Evolutionary conservation across 2,888 invertebrate genomes (phyloP), one percentile per base, ranked within the genome.

Genomic region (Leptopilina drosophilae): DNA sequence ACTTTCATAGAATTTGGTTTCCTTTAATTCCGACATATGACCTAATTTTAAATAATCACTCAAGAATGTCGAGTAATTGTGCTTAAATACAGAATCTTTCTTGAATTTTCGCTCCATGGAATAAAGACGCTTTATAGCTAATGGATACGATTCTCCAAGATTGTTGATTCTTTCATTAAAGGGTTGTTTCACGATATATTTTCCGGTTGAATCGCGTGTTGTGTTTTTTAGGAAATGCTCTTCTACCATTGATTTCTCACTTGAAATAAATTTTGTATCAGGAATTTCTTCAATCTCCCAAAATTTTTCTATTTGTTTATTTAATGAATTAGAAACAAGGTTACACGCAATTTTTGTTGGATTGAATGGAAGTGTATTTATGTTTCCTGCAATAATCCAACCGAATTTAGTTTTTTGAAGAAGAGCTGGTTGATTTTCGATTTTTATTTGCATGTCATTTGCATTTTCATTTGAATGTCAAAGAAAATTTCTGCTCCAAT

Each of bases 271-370:
- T 11, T 12, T 67, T 12, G 14, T 0, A 1, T n/a, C 46, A 6
- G 59, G 12, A n/a, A 77, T 15, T 66, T 83, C 84, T 77, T 86
- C 84, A 53, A 84, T 77, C 76, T 82, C 79, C 84, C 83, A 85
- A 75, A 86, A 86, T 64, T 77, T 69, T 15, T 66, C 67, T 62
- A 83, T 40, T 11, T 78, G 49, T 33, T 66, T 7, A 5, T 78
- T 42, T 62, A n/a, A 62, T 0, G 62, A 7, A 62, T 7, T 5
- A 8, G 15, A 62, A 5, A 62, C 2, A 62, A 62, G 1, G 7
- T 62, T 62, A 20, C 20, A 62, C 8, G 20, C 20, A 5, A 62
- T 62, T 62, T 20, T 20, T 3, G 5, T 62, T 20, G 62, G 8
- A 15, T 62, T 62, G 4, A 8, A 3, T 4, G 62, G 62, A 62